These are phyloP conservation scores for Cynoglossus semilaevis DNA, from an alignment of 2,113 vertebrate species.

Conservation along the genomic window DNA sequence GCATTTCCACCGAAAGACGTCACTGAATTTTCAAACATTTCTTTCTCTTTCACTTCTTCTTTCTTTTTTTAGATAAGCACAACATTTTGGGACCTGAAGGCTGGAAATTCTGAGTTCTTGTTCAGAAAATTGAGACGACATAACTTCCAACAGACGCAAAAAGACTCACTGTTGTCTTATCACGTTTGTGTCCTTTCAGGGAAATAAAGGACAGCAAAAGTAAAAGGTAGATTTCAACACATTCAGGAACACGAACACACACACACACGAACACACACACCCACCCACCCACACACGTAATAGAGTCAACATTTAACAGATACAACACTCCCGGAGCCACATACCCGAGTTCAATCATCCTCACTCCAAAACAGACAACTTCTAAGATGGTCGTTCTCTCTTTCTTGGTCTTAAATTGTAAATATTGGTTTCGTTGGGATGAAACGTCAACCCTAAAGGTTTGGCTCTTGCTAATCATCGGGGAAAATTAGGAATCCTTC, in stretches of 20 bases:
- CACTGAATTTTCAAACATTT: no score
- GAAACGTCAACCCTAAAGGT: background rate
- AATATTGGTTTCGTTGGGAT: no score
- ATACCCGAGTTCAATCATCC: conserved; percentile 33
- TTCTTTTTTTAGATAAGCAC: no score
- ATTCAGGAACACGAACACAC: conserved; percentile 48
- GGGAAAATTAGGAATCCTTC: background rate
- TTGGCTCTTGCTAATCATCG: background rate
- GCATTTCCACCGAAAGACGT: no score
- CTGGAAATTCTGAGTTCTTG: no score
- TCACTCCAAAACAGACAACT: conserved; percentile 54
- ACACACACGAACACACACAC: conserved; percentile 16
- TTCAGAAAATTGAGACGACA: no score
- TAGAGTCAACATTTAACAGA: conserved; percentile 48
- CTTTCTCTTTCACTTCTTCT: no score
- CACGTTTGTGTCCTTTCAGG: conserved; percentile 20
- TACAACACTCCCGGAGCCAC: conserved; percentile 42
- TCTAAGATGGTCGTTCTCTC: conserved; percentile 13
- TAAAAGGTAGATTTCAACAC: conserved; percentile 45
- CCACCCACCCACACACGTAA: conserved; percentile 16
- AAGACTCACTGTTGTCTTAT: background rate
- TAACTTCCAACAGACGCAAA: no score
- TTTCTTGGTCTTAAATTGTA: no score
- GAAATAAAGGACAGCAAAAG: conserved; percentile 36
- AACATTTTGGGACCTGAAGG: no score